Percentiles rank a stretch among this genome's conserved stretches.
These are phyloP conservation scores for Bibio marci DNA, from an alignment of 2,888 invertebrate species.

Conservation along the genomic window DNA sequence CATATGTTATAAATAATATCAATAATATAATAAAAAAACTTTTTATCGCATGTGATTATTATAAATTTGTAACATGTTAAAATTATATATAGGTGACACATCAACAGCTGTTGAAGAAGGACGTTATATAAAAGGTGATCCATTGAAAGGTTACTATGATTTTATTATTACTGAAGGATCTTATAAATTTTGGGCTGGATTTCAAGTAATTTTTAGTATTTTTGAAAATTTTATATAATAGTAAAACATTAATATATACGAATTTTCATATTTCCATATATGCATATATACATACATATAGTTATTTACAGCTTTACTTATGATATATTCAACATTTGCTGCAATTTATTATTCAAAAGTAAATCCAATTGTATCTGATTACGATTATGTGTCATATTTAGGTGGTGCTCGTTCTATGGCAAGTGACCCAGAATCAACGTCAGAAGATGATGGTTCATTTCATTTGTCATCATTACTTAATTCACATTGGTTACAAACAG, in stretches of 20 bases:
- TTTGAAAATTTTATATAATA: too few species aligned
- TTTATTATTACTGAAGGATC: constrained; percentile 77
- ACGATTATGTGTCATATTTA: constrained; percentile 58
- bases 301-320: constrained; percentile 62
- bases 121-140: constrained; percentile 37
- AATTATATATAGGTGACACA: too few species aligned
- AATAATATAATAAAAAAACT: too few species aligned
- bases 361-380: constrained; percentile 64
- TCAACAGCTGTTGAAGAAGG: constrained; percentile 20
- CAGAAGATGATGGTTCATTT: constrained; percentile 2
- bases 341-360: constrained; percentile 79
- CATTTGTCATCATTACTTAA: constrained; percentile 9
- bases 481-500: constrained; percentile 21
- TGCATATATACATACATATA: too few species aligned
- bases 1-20: too few species aligned
- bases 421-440: constrained; percentile 17
- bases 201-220: constrained; percentile 41
- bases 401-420: constrained; percentile 43
- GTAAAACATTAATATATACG: too few species aligned
- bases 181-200: constrained; percentile 77
- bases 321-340: constrained; percentile 70
- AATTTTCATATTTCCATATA: too few species aligned
- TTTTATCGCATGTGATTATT: too few species aligned
- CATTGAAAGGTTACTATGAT: constrained; percentile 69
- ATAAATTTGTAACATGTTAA: too few species aligned